Base-by-base conservation (phyloP, 2,113 vertebrate genomes). In the Hiodon alosoides region DNA sequence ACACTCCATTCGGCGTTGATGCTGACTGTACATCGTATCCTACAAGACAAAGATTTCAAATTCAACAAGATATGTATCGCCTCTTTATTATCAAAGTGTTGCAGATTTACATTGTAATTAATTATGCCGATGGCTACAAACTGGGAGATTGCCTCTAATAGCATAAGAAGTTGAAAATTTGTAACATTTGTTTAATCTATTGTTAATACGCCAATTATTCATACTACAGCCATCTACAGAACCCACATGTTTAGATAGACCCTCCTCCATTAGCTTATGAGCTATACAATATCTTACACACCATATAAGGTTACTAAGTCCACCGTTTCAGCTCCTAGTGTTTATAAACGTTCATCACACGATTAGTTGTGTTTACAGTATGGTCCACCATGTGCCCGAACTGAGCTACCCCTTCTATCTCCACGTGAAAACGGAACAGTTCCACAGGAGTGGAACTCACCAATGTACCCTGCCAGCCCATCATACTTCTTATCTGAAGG, bases 21-120 rank as follows among this genome's bases (percentile, higher is more conserved):
- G 95, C 96, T 0, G 96, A 98, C 87, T 90, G 94, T 2, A 99
- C 95, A 10, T 93, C 92, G 54, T 98, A 99, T 69, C 97, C 97
- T 99, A 80, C 3, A 77, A 71, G 52, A 61, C 31, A 59, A 71
- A 71, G 60, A 13, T 17, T 71, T 31, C 31, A 51, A 4, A 59
- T 60, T 31, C 31, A 31, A 31, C 31, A 31, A 31, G 31, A 31
- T 31, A 31, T 31, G 31, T 31, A 31, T 31, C 31, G 31, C 31
- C 31, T 31, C 31, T 31, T 31, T 31, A 31, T 31, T 31, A 31
- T 31, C 31, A 54, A 64, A 62, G 31, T 59, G 69, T 9, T 2
- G 47, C n/a, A 75, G n/a, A 31, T 46, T 71, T 69, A 9, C 31
- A 31, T 31, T 31, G 31, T 31, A 31, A 31, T 31, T 31, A 31